Evolutionary conservation across 2,113 vertebrate species (phyloP), one percentile per base, ranked within the genome.

Genomic region (Clarias macrocephalus): DNA sequence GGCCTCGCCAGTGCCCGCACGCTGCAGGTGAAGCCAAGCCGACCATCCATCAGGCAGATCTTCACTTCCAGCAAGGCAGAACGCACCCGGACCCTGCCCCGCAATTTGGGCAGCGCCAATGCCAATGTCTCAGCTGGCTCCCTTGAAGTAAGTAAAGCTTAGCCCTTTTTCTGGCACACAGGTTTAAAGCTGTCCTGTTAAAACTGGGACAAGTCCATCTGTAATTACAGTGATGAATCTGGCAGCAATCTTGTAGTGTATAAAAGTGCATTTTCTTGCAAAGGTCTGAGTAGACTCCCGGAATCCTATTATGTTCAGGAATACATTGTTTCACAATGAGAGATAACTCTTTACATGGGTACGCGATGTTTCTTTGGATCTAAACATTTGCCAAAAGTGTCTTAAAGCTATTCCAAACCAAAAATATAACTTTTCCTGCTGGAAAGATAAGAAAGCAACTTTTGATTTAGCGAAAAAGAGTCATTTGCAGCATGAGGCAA

Each of bases 61-160:
- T 95, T 98, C 88, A 96, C 96, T 25, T 96, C 96, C 0, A 97
- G 95, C 88, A 94, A 97, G 3, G 96, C 96, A 57, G 97, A 99
- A 91, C 96, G 97, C 92, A 99, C 97, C 94, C 96, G 97, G 91
- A 99, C 97, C 94, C 97, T 99, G 95, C 98, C 98, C 56, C 98
- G 98, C 86, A 99, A 97, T 12, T 96, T 99, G 89, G 97, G 97
- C 0, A 98, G 98, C 92, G 97, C 95, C 89, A 91, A 93, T 93
- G 96, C 96, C 25, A 96, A 95, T 94, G 93, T 96, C 94, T 98
- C 97, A 85, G 96, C 96, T 92, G 97, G 97, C 92, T 99, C 98
- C 42, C 93, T 99, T 90, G 98, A 99, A 97, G 98, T 99, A 94
- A 97, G 98, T 94, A 88, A 85, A 86, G 80, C 54, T 68, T 15